phyloP scores from a whole-genome alignment of 30 jellyfish, hydroid and myxozoan species.

The Hydractinia symbiolongicarpus region DNA sequence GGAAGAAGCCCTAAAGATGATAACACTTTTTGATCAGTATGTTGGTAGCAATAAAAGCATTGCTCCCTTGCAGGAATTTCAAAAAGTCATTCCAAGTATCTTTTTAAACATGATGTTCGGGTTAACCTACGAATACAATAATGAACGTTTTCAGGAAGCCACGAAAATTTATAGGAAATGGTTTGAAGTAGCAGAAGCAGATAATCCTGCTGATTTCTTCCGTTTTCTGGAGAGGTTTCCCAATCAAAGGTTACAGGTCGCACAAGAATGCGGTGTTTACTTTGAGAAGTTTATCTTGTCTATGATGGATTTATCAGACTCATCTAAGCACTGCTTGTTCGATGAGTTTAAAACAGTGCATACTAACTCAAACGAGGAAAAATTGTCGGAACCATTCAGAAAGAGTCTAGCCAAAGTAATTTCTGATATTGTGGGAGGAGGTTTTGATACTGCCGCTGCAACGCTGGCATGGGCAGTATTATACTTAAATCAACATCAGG shows the following conservation, averaged over 20 bases:
- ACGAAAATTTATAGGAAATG: conserved; percentile 5
- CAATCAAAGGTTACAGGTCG: conserved; percentile 8
- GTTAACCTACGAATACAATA: conserved; percentile 11
- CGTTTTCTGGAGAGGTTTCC: conserved; percentile 23
- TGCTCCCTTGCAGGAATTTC: conserved; percentile 16
- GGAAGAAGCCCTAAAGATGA: conserved; percentile 14
- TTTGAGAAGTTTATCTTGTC: not conserved
- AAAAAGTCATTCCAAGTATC: conserved; percentile 18
- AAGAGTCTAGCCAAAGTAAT: not conserved
- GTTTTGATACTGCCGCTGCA: conserved; percentile 36
- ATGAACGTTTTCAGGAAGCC: not conserved
- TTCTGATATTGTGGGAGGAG: conserved; percentile 35
- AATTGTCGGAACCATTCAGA: not conserved
- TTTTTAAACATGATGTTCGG: conserved; percentile 29
- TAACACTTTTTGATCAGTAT: not conserved
- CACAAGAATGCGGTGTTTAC: not conserved
- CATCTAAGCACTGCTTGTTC: not conserved
- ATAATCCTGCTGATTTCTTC: conserved; percentile 37
- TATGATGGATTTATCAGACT: not conserved
- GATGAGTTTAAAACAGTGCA: not conserved
- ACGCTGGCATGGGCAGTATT: conserved; percentile 26
- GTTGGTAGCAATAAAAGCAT: not conserved
- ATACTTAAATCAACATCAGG: not conserved
- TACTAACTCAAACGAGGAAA: not conserved
- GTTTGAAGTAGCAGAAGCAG: conserved; percentile 33